A percentile compares a stretch with the other conserved stretches of the same genome.
These are phyloP conservation scores for Samia ricini DNA, from an alignment of 1,140 invertebrate genomes.

Conservation along the genomic window DNA sequence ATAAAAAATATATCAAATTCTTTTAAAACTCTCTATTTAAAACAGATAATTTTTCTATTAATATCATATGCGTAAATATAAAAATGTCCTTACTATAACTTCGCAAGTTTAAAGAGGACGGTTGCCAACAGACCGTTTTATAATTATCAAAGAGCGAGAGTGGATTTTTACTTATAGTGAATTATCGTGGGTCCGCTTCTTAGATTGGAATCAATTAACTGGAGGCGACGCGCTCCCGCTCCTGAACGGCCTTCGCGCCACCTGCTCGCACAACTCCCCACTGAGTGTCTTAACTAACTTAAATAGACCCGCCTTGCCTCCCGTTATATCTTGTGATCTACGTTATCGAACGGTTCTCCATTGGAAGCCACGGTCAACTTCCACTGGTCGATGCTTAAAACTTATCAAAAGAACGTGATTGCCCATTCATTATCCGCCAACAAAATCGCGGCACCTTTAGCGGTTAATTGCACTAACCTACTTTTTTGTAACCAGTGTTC, in stretches of 20 bases:
- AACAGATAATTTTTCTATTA: neutral
- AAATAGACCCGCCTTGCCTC: slow-evolving; percentile 9
- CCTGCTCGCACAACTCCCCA: slow-evolving; percentile 44
- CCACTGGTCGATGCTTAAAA: slow-evolving; percentile 6
- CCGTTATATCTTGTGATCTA: neutral
- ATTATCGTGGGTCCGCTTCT: slow-evolving; percentile 54
- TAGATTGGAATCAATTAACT: slow-evolving; percentile 73
- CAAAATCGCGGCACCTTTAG: slow-evolving; percentile 35
- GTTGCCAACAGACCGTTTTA: slow-evolving; percentile 24
- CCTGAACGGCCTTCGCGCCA: slow-evolving; percentile 56
- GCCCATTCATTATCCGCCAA: slow-evolving; percentile 36
- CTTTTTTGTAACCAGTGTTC: slow-evolving; percentile 17
- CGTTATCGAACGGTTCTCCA: slow-evolving; percentile 8
- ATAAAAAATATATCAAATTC: too few species aligned
- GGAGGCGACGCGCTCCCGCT: slow-evolving; percentile 55
- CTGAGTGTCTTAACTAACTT: slow-evolving; percentile 9
- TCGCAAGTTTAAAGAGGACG: slow-evolving; percentile 9
- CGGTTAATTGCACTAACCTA: slow-evolving; percentile 30
- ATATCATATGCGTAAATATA: neutral
- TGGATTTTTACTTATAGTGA: slow-evolving; percentile 37
- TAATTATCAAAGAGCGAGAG: slow-evolving; percentile 38
- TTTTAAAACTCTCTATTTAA: neutral
- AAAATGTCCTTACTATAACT: neutral
- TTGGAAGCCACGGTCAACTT: neutral
- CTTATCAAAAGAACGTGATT: slow-evolving; percentile 34